phyloP scores from a whole-genome alignment of 2,888 invertebrate species.

The Eucriotettix oculatus region DNA sequence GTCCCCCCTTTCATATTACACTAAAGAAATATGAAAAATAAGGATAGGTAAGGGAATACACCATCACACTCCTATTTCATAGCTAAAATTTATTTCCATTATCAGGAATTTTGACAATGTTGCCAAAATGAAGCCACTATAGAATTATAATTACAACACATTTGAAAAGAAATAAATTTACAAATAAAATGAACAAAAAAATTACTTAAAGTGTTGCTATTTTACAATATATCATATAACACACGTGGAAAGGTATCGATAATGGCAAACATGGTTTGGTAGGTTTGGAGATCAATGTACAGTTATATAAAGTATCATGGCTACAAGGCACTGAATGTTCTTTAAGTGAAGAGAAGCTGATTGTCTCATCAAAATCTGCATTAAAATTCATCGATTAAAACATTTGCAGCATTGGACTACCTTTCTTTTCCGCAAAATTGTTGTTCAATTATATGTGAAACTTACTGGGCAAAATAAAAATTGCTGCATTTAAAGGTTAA shows the following conservation, averaged over 20 bases:
- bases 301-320: not conserved
- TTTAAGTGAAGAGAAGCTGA: not conserved
- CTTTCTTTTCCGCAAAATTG: not conserved
- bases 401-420: not conserved
- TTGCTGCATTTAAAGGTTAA: too few species aligned
- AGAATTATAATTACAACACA: not conserved
- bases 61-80: too few species aligned
- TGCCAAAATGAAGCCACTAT: not conserved
- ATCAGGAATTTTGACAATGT: not conserved
- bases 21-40: too few species aligned
- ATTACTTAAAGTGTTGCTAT: not conserved
- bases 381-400: not conserved
- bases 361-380: not conserved
- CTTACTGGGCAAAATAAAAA: too few species aligned
- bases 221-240: not conserved
- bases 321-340: constrained; percentile 1
- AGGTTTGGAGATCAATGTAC: not conserved
- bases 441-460: not conserved
- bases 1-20: too few species aligned
- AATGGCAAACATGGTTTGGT: constrained; percentile 1
- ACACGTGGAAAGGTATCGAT: not conserved
- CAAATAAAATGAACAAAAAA: not conserved
- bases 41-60: too few species aligned
- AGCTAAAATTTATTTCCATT: not conserved
- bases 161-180: not conserved